phyloP scores from a whole-genome alignment of 2,113 vertebrate species.

The Callospermophilus lateralis region DNA sequence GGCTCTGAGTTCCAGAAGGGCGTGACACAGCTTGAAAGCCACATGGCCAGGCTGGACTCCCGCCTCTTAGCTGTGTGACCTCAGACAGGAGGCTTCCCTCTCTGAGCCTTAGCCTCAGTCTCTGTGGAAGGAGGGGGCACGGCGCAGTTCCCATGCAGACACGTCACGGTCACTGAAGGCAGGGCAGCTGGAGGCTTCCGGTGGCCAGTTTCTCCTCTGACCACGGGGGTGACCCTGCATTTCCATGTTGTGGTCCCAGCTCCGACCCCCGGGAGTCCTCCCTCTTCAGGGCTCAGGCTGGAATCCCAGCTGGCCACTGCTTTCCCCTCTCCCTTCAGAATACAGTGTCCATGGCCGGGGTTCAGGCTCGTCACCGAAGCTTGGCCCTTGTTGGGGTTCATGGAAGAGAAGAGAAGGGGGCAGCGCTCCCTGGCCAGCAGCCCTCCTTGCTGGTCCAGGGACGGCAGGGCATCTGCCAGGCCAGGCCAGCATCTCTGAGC shows the following conservation, averaged over 20 bases:
- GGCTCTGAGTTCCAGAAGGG: neutral
- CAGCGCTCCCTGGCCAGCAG: neutral
- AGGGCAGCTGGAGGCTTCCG: neutral
- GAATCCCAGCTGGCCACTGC: neutral
- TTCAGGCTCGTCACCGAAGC: neutral
- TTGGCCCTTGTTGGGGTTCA: neutral
- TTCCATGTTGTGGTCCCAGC: neutral
- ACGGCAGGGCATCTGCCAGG: accelerated
- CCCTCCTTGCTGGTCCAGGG: accelerated
- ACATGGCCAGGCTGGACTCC: neutral
- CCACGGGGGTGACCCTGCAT: accelerated
- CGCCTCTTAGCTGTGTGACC: neutral
- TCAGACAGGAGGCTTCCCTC: too few relatives aligned
- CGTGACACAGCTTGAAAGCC: accelerated
- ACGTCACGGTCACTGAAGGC: accelerated
- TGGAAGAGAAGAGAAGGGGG: neutral
- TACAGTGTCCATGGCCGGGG: neutral
- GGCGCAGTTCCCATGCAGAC: neutral
- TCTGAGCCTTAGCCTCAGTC: neutral
- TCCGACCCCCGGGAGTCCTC: neutral
- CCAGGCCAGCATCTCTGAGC: neutral
- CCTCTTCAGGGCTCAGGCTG: too few relatives aligned
- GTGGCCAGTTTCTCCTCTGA: accelerated
- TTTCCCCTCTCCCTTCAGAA: accelerated
- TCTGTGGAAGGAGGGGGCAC: neutral